Conservation (phyloP, 2,888 invertebrate genomes). For the Dicyrtomina minuta region DNA sequence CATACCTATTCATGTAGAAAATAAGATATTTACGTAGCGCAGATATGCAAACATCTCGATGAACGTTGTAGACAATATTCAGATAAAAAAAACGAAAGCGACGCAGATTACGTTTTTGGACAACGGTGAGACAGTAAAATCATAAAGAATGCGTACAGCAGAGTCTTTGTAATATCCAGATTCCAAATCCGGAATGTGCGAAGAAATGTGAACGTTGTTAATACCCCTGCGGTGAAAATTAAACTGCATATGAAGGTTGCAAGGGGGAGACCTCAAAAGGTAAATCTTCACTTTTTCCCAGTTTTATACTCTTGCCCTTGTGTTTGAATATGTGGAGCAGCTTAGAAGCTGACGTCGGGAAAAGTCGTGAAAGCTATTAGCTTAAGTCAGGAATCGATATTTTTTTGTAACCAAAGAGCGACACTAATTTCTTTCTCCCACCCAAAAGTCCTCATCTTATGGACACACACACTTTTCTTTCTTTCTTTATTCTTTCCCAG, state of each 20-base stretch:
- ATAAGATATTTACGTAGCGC: too few relatives aligned
- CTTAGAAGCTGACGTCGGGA: background rate
- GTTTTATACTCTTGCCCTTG: background rate
- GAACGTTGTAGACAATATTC: too few relatives aligned
- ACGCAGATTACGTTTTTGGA: too few relatives aligned
- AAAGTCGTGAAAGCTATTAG: slow-evolving; percentile 19
- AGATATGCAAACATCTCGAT: too few relatives aligned
- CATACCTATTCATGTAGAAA: too few relatives aligned
- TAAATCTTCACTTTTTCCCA: slow-evolving; percentile 15
- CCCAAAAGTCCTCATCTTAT: slow-evolving; percentile 2
- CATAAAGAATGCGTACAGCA: too few relatives aligned
- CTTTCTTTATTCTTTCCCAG: slow-evolving; percentile 13
- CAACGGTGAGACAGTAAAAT: too few relatives aligned
- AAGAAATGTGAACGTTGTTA: background rate
- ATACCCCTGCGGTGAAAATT: too few relatives aligned
- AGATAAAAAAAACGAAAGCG: too few relatives aligned
- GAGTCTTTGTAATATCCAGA: background rate
- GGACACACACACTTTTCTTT: slow-evolving; percentile 7
- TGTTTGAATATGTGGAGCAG: slow-evolving; percentile 2
- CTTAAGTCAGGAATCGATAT: slow-evolving; percentile 30
- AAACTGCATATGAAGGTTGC: background rate
- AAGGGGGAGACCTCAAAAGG: background rate
- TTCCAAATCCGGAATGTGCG: too few relatives aligned
- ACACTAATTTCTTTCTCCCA: slow-evolving; percentile 27
- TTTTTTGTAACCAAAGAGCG: slow-evolving; percentile 24